Conservation (phyloP, 1,140 invertebrate species). For the Idris sp. region DNA sequence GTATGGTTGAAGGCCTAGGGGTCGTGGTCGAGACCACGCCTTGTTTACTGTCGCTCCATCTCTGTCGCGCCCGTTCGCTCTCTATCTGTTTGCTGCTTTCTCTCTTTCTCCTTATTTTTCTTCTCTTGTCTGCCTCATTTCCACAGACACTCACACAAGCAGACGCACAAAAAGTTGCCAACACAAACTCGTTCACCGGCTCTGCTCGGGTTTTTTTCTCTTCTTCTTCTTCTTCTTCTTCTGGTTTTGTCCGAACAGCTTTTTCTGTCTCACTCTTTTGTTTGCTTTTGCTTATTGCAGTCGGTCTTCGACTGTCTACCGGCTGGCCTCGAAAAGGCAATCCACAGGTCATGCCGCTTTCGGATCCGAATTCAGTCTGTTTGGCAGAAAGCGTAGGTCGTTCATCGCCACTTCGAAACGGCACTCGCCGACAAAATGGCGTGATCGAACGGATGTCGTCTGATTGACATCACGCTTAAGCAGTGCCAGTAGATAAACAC, state of each 20-base stretch:
- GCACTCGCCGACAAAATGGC: constrained; percentile 66
- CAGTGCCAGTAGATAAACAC: too few relatives aligned
- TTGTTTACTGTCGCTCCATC: constrained; percentile 60
- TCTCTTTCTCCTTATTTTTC: constrained; percentile 16
- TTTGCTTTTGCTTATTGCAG: too few relatives aligned
- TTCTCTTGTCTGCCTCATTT: constrained; percentile 31
- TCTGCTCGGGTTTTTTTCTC: too few relatives aligned
- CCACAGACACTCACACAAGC: constrained; percentile 13
- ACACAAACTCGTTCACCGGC: too few relatives aligned
- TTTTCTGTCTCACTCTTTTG: too few relatives aligned
- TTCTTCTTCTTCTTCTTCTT: too few relatives aligned
- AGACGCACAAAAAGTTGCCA: constrained; percentile 28
- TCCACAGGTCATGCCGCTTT: constrained; percentile 36
- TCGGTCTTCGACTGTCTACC: too few relatives aligned
- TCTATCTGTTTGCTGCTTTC: constrained; percentile 39
- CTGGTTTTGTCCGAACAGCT: too few relatives aligned
- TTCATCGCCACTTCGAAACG: constrained; percentile 61
- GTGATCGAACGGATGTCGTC: constrained; percentile 53
- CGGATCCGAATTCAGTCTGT: constrained; percentile 45
- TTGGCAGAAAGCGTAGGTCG: constrained; percentile 57
- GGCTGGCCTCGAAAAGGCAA: constrained; percentile 33
- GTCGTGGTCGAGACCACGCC: constrained; percentile 67
- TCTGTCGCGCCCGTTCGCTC: constrained; percentile 30
- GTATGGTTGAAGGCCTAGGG: constrained; percentile 65
- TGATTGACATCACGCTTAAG: constrained; percentile 52